These are phyloP conservation scores for Pocillopora grandis DNA, from an alignment of 92 coral and sea anemone species.

Conservation along the genomic window DNA sequence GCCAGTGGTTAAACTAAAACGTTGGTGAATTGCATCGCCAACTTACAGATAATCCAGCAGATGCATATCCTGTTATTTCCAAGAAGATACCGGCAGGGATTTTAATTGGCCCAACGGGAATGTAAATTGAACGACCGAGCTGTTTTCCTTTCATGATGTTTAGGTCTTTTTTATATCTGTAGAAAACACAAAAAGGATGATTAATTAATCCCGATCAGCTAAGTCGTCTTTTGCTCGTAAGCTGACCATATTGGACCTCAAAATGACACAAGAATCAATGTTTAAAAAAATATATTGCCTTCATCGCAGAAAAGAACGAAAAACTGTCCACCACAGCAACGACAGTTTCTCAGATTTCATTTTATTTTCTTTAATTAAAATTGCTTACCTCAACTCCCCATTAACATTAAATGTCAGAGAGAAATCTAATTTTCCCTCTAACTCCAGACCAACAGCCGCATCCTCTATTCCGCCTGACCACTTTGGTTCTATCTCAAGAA, in stretches of 20 bases:
- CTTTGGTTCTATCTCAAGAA: neutral
- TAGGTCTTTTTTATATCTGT: neutral
- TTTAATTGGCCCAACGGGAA: conserved; percentile 15
- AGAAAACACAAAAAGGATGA: neutral
- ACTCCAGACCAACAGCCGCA: neutral
- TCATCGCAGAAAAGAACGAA: too few relatives aligned
- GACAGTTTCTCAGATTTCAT: too few relatives aligned
- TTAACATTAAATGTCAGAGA: neutral
- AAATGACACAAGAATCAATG: too few relatives aligned
- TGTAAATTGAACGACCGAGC: conserved; percentile 17
- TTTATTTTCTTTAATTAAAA: too few relatives aligned
- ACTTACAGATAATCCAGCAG: conserved; percentile 25
- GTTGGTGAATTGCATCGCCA: too few relatives aligned
- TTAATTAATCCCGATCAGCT: too few relatives aligned
- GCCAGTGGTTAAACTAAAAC: too few relatives aligned
- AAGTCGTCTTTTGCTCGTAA: neutral
- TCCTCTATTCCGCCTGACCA: neutral
- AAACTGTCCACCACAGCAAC: too few relatives aligned
- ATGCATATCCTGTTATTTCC: conserved; percentile 1
- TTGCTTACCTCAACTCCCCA: neutral
- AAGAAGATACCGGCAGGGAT: conserved; percentile 17
- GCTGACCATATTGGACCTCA: too few relatives aligned
- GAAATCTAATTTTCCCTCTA: neutral
- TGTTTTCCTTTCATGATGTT: neutral
- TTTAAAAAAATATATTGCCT: too few relatives aligned